Evolutionary conservation across 2,113 vertebrate species (phyloP), one percentile per base, ranked within the genome.

Genomic region (Pollimyrus isidori): DNA sequence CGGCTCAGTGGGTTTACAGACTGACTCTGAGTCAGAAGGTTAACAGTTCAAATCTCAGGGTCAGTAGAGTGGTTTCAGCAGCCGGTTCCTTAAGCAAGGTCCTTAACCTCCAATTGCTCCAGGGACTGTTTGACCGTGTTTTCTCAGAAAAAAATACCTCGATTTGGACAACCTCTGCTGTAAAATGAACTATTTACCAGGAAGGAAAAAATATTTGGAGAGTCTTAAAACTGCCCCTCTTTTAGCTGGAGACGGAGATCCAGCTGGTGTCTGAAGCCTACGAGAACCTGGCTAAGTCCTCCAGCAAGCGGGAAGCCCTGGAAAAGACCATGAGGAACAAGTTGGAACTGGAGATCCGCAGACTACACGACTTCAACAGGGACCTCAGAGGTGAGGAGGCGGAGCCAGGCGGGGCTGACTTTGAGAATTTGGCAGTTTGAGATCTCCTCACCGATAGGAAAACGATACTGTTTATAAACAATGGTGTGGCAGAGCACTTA

Each of bases 251-350:
- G 93, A 97, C 96, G 48, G 98, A 99, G 95, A 99, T 99, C 91
- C 98, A 98, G 92, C 95, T 98, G 91, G 97, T 99, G 89, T 99
- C 98, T 0, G 98, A 99, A 92, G 98, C 97, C 0, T 99, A 99
- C 86, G 98, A 99, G 93, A 99, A 98, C 94, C 95, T 99, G 69
- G 97, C 97, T 26, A 99, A 98, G 93, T 99, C 98, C 0, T 99
- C 98, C 1, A 97, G 97, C 9, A 99, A 99, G 94, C 94, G 97
- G 91, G 98, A 99, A 89, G 92, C 97, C 45, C 94, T 99, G 94
- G 98, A 99, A 93, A 99, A 99, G 92, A 97, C 98, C 87, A 99
- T 99, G 98, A 97, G 98, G 92, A 99, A 97, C 94, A 99, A 99
- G 92, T 95, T 99, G 89, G 98, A 99, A 94, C 96, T 98, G 83